These are phyloP conservation scores for Argynnis bischoffii DNA, from an alignment of 2,888 invertebrate species.

Conservation along the genomic window DNA sequence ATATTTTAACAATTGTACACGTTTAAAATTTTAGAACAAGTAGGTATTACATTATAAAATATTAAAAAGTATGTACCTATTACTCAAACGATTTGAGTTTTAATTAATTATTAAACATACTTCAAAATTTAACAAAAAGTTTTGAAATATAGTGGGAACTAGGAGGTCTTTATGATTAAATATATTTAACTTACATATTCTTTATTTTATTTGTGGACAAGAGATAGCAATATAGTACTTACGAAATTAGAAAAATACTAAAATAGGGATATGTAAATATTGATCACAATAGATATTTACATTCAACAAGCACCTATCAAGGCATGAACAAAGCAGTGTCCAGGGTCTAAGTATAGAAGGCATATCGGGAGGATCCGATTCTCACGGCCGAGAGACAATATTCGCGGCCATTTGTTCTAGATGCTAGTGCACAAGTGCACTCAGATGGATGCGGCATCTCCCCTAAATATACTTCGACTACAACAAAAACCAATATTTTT, in stretches of 20 bases:
- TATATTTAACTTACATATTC: no score
- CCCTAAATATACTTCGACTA: conserved; percentile 5
- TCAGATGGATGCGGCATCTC: conserved; percentile 45
- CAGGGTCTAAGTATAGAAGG: conserved; percentile 42
- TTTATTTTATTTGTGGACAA: no score
- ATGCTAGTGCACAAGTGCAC: conserved; percentile 35
- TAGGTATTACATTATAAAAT: no score
- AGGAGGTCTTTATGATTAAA: no score
- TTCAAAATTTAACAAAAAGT: neutral
- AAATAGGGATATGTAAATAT: conserved; percentile 10
- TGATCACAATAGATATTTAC: conserved; percentile 22
- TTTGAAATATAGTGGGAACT: no score
- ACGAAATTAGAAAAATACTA: neutral
- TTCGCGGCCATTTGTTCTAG: conserved; percentile 52
- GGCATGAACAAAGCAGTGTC: conserved; percentile 44
- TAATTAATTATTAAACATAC: neutral
- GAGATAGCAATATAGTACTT: no score
- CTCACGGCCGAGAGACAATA: conserved; percentile 65
- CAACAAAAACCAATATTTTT: conserved; percentile 8
- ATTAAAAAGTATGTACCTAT: no score
- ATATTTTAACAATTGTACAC: neutral
- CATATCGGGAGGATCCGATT: conserved; percentile 57
- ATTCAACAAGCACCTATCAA: conserved; percentile 22
- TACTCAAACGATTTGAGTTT: no score
- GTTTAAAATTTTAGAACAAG: no score